These are phyloP conservation scores for Entosphenus tridentatus DNA, from an alignment of 2,113 vertebrate genomes.

Conservation along the genomic window DNA sequence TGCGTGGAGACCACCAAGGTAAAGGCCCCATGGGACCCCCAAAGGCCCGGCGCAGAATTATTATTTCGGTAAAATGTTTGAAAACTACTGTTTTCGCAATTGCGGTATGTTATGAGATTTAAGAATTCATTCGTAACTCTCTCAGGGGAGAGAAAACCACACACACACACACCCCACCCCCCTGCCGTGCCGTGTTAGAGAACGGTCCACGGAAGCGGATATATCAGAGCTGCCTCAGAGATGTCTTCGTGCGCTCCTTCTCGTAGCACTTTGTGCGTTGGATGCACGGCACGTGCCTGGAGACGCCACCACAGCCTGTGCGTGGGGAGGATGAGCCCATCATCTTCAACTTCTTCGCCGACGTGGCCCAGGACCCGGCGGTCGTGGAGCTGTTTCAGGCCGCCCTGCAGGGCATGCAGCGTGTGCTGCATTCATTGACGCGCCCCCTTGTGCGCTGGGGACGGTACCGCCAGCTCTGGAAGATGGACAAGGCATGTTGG, in stretches of 20 bases:
- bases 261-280: constrained; percentile 54
- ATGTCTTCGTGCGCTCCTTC: not conserved
- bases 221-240: no score
- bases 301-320: constrained; percentile 42
- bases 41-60: no score
- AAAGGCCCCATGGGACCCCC: constrained; percentile 3
- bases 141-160: no score
- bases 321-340: constrained; percentile 26
- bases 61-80: no score
- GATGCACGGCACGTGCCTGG: constrained; percentile 60
- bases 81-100: no score
- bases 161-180: no score
- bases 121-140: no score
- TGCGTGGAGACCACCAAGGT: constrained; percentile 63
- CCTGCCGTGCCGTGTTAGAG: no score
- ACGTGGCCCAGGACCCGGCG: constrained; percentile 35
- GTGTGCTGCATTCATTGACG: constrained; percentile 28
- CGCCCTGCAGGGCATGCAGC: constrained; percentile 38
- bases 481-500: constrained; percentile 27
- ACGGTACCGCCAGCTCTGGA: constrained; percentile 49
- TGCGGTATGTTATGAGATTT: no score
- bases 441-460: constrained; percentile 42
- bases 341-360: constrained; percentile 41
- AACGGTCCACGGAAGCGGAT: no score
- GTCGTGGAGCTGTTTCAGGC: constrained; percentile 30